Base-by-base conservation (phyloP, 2,113 vertebrate species). In the Actenoides hombroni region DNA sequence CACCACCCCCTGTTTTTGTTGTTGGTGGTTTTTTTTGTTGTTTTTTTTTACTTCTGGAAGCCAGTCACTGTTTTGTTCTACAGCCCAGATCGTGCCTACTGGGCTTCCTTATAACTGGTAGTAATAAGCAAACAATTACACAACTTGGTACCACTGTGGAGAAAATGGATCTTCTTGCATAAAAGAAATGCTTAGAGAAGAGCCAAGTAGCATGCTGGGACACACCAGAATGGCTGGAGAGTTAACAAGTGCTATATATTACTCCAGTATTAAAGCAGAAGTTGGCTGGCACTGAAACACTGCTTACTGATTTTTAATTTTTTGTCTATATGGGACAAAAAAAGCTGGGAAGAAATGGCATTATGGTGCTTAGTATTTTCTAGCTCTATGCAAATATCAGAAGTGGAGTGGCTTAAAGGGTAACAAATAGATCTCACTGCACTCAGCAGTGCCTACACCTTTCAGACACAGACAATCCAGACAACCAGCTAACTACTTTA, bases 91-190 rank as follows among this genome's bases (percentile, higher is more conserved):
- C 5, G 16, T 83, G 85, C 81, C 81, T 68, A 76, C 33, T 74
- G 48, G 39, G 69, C 31, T 94, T 90, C 68, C 84, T 93, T 69
- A n/a, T 61, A 91, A 94, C n/a, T 91, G 73, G 40, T 10, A 13
- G 60, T 40, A 89, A 82, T 67, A 87, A 89, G 69, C 68, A 89
- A 94, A 84, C 84, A 89, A 85, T 75, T 91, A 46, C 48, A 82
- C 25, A 82, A 64, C 51, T 39, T 70, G 44, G 60, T 71, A 86
- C 44, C 51, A 56, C 39, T 9, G 48, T 33, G 81, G 65, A 71
- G 61, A 75, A 94, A 94, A 91, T 9, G 40, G 73, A 89, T 67
- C 54, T 73, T 68, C 53, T 81, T 23, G 57, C 35, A 33, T 21
- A 64, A 82, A 93, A 59, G 10, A 80, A 83, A 73, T 26, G 59